Percentiles rank a stretch among this genome's conserved stretches.
Evolutionary conservation across 1,140 invertebrate species (phyloP).

Genomic region (Leptestheria dahalacensis): DNA sequence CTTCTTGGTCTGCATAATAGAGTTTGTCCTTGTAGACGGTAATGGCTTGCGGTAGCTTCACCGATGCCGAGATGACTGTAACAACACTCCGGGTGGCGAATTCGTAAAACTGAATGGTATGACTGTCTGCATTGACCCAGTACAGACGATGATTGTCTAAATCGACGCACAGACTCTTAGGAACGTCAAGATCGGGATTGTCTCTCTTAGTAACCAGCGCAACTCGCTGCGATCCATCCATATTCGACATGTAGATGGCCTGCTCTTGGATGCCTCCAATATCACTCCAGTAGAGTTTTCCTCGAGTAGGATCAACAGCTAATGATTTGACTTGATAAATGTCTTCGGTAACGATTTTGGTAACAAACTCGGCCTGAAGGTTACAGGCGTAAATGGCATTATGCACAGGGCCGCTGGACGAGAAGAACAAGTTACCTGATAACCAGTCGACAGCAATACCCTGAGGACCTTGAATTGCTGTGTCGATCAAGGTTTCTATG

Average conservation of each 20-base stretch:
- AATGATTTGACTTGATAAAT: conserved; percentile 34
- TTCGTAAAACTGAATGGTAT: conserved; percentile 44
- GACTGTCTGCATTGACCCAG: conserved; percentile 36
- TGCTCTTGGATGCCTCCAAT: conserved; percentile 28
- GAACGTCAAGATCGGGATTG: conserved; percentile 23
- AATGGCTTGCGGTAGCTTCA: conserved; percentile 34
- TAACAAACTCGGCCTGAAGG: conserved; percentile 51
- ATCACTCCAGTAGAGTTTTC: conserved; percentile 35
- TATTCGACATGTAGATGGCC: conserved; percentile 41
- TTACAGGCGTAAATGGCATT: conserved; percentile 48
- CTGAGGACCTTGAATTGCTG: conserved; percentile 40
- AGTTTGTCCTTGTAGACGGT: conserved; percentile 39
- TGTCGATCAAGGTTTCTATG: conserved; percentile 54
- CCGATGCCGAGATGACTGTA: conserved; percentile 27
- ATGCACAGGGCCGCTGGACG: conserved; percentile 30
- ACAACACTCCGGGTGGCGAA: conserved; percentile 32
- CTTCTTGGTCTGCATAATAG: conserved; percentile 42
- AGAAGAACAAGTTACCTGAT: conserved; percentile 53
- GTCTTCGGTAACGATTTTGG: conserved; percentile 31
- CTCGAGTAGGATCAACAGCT: conserved; percentile 48
- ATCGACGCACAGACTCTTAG: conserved; percentile 41
- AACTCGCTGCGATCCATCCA: conserved; percentile 43
- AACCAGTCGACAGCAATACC: conserved; percentile 61
- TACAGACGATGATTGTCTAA: conserved; percentile 43
- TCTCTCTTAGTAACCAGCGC: conserved; percentile 29